Base-by-base conservation (phyloP, 1,140 invertebrate genomes). In the Bombus breviceps region DNA sequence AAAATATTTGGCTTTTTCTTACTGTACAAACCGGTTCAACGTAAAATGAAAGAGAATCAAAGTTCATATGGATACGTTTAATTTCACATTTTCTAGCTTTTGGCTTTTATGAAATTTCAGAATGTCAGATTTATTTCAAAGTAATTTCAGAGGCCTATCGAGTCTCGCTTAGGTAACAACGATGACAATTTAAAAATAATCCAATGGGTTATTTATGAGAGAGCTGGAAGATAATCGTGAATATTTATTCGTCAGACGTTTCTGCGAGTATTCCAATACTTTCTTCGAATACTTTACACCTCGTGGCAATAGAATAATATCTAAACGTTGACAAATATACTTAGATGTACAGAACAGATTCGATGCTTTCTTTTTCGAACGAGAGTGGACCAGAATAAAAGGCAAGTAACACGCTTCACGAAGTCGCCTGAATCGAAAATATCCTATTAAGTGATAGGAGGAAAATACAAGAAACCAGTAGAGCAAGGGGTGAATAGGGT, bases 361-460 rank as follows among this genome's bases (percentile, higher is more conserved):
- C 37, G 57, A 39, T 9, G 34, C 15, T 22, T 28, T 34, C 2
- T 22, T 41, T 13, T 15, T 41, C 28, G 3, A 76, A 79, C 18
- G 25, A 64, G 32, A 37, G 39, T 37, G 25, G 57, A 53, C 37
- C 41, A 77, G 78, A 72, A 86, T 53, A n/a, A 74, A 78, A 13
- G n/a, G n/a, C 37, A 12, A 68, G 68, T 85, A n/a, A 64, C 37
- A 69, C 37, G 53, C 57, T 59, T 43, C 37, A 25, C 28, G 76
- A 76, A 86, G 87, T 77, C 76, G 12, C n/a, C 28, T 57, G 13
- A 28, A 53, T 57, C 13, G 59, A 90, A 90, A 90, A 85, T 86
- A 90, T 90, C 89, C 79, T 71, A 83, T 90, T 89, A 90, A 69
- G 37, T 22, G 22, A 72, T 25, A 12, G 10, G 39, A 1, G 13